Evolutionary conservation across 2,797 vertebrate species (phyloP).

Genomic region (Takifugu ocellatus): DNA sequence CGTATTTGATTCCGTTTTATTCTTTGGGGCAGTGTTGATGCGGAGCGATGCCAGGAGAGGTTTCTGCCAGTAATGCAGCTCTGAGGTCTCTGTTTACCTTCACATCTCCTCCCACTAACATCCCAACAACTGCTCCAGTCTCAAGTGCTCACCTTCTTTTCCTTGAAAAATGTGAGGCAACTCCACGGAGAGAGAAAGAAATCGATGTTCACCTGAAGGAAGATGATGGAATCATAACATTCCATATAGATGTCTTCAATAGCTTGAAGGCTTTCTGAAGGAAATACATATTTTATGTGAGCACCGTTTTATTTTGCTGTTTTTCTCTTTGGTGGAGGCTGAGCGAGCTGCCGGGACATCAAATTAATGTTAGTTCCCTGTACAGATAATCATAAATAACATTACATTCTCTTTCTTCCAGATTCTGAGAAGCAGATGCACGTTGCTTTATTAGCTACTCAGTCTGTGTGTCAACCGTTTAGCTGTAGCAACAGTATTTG

Average conservation of each 20-base stretch:
- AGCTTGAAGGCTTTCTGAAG: slow-evolving; percentile 45
- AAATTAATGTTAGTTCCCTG: no score
- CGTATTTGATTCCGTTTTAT: slow-evolving; percentile 30
- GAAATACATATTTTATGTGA: background rate
- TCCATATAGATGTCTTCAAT: slow-evolving; percentile 55
- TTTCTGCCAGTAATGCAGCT: slow-evolving; percentile 28
- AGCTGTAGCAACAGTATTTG: no score
- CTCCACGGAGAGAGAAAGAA: slow-evolving; percentile 18
- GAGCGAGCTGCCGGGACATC: background rate
- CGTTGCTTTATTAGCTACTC: no score
- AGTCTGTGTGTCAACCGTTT: no score
- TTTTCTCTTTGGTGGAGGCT: background rate
- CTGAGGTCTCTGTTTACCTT: slow-evolving; percentile 22
- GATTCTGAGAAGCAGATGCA: no score
- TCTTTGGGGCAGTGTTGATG: slow-evolving; percentile 25
- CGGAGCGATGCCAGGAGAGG: slow-evolving; percentile 16
- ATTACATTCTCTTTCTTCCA: no score
- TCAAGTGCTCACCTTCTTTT: no score
- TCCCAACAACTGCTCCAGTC: background rate
- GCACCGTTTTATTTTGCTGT: background rate
- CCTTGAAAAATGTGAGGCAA: no score
- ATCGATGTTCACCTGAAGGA: slow-evolving; percentile 50
- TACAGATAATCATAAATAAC: slow-evolving; percentile 11
- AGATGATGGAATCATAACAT: slow-evolving; percentile 61
- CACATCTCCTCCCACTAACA: slow-evolving; percentile 12